Percentiles rank a stretch among this genome's conserved stretches.
These are phyloP conservation scores for Teleopsis dalmanni DNA, from an alignment of 1,140 invertebrate genomes.

Conservation along the genomic window DNA sequence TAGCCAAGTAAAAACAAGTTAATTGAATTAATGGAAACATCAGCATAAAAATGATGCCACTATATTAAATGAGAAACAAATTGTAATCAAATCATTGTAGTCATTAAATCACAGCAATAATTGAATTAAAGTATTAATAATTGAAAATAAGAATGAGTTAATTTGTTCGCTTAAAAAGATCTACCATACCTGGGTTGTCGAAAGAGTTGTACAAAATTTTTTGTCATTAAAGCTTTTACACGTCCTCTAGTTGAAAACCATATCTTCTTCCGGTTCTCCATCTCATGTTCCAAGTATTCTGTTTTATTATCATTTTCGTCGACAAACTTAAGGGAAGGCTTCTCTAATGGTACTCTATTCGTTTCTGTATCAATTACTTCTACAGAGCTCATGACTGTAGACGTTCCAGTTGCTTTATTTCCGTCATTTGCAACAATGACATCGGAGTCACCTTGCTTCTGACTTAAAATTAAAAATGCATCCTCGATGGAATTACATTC, in stretches of 20 bases:
- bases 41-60: constrained; percentile 70
- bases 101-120: too few species aligned
- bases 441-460: constrained; percentile 50
- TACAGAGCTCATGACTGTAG: constrained; percentile 18
- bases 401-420: too few species aligned
- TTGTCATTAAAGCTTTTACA: constrained; percentile 46
- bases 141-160: too few species aligned
- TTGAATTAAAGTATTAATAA: too few species aligned
- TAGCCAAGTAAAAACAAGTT: constrained; percentile 69
- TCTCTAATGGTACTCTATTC: constrained; percentile 3
- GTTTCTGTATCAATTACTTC: constrained; percentile 29
- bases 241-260: constrained; percentile 38
- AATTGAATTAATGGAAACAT: constrained; percentile 74
- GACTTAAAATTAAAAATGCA: constrained; percentile 62
- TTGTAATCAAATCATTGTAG: too few species aligned
- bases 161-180: too few species aligned
- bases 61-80: constrained; percentile 42
- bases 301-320: constrained; percentile 5
- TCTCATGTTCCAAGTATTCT: constrained; percentile 17
- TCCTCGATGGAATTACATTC: constrained; percentile 63
- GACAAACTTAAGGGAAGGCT: neutral
- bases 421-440: constrained; percentile 20
- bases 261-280: constrained; percentile 31
- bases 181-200: constrained; percentile 59
- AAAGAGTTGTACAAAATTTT: constrained; percentile 57